Evolutionary conservation across 1,140 invertebrate species (phyloP).

Genomic region (Papilio dardanus): DNA sequence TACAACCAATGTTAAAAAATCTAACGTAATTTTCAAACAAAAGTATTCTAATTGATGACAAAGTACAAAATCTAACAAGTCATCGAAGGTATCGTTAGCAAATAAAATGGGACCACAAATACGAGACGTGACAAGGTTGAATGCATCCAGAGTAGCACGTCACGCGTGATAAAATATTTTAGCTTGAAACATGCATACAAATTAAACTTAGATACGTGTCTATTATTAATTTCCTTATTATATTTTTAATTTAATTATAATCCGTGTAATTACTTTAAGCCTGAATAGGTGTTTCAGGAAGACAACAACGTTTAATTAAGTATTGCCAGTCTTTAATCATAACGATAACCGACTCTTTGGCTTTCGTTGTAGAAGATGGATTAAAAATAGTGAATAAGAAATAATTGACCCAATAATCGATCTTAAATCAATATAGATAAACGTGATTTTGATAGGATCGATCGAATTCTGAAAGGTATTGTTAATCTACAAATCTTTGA

Average conservation of each 20-base stretch:
- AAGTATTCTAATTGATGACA: conserved; percentile 47
- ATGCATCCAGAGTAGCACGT: conserved; percentile 22
- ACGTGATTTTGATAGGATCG: conserved; percentile 9
- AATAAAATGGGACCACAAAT: conserved; percentile 28
- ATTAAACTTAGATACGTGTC: conserved; percentile 14
- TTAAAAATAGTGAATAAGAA: neutral
- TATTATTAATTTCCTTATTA: conserved; percentile 22
- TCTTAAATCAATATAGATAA: conserved; percentile 23
- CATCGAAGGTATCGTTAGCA: conserved; percentile 36
- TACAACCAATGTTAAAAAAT: conserved; percentile 23
- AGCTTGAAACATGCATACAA: conserved; percentile 25
- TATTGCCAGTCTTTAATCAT: neutral
- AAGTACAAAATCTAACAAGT: conserved; percentile 40
- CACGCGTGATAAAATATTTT: conserved; percentile 35
- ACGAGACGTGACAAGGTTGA: conserved; percentile 35
- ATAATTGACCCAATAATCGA: neutral
- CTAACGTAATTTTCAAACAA: conserved; percentile 37
- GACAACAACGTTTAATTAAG: neutral
- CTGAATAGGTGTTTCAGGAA: neutral
- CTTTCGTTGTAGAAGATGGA: neutral
- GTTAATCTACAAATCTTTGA: conserved; percentile 12
- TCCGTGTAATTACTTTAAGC: neutral
- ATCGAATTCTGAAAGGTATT: conserved; percentile 16
- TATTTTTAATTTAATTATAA: neutral
- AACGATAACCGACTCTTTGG: neutral